Evolutionary conservation across 2,113 vertebrate genomes (phyloP), one percentile per base, ranked within the genome.

Genomic region (Felis chaus): DNA sequence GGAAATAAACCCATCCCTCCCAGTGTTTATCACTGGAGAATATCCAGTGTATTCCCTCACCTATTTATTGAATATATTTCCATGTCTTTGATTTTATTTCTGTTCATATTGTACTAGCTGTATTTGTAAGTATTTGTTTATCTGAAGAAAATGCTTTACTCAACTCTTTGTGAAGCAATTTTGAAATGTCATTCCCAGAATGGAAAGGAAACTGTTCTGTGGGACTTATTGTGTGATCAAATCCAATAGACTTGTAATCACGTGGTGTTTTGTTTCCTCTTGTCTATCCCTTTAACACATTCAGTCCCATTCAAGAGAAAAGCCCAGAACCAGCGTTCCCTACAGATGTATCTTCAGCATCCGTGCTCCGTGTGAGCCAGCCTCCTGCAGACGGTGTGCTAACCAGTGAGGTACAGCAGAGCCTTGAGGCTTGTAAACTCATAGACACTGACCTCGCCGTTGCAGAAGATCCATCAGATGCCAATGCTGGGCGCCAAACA

Each of bases 241-340:
- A 48, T 81, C 39, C 21, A 80, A 1, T 19, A 48, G 39, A 21
- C 25, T 91, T 96, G 41, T 97, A 73, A 89, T 91, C 33, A 55
- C 1, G 0, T 14, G 5, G 4, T 91, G 12, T 73, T 95, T 91
- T 86, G 27, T 96, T 89, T 94, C 53, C 45, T 65, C 36, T 89
- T 29, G 36, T 96, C n/a, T 89, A 1, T 68, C 7, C 39, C 55
- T 61, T 96, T 98, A 83, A 45, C 83, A 89, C 19, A 36, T 15
- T 0, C 96, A 99, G 99, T 94, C 99, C 99, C 18, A 99, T 99
- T 98, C 96, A 99, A 2, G 98, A 99, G 97, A 98, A 98, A 39
- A 74, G 97, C 87, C 98, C 98, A 0, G 80, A 95, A 0, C 98
- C 98, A 69, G 91, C 96, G 1, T 11, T 95, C 10, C 63, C 9